These are phyloP conservation scores for Ciconia stormi DNA, from an alignment of 2,113 vertebrate genomes.

Conservation along the genomic window DNA sequence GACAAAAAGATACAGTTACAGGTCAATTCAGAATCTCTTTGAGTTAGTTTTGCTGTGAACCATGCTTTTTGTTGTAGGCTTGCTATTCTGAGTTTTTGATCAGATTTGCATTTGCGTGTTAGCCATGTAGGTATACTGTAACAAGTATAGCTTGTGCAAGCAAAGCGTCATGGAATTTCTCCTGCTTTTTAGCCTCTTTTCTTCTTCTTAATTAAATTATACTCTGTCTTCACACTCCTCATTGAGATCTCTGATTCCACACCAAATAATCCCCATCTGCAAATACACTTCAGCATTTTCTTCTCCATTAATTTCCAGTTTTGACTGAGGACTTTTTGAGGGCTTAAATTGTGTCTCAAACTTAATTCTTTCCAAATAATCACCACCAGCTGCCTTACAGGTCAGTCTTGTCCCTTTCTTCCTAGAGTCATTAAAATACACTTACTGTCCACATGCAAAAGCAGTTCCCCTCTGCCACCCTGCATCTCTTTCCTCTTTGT, in stretches of 20 bases:
- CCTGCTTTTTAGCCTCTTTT: not conserved
- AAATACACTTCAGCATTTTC: not conserved
- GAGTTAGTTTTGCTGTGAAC: not conserved
- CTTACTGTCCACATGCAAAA: not conserved
- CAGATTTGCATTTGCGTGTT: not conserved
- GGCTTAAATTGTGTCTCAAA: not conserved
- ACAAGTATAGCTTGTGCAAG: not conserved
- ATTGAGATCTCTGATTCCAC: not conserved
- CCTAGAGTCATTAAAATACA: not conserved
- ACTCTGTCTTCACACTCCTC: not conserved
- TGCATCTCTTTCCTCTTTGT: not conserved
- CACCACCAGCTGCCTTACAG: not conserved
- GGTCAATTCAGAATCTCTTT: not conserved
- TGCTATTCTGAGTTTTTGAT: not conserved
- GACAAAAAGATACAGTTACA: not conserved
- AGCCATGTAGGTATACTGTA: not conserved
- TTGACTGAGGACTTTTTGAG: not conserved
- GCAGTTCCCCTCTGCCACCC: not conserved
- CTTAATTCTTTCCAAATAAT: not conserved
- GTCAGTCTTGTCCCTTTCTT: not conserved
- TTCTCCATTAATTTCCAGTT: not conserved
- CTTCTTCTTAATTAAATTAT: not conserved
- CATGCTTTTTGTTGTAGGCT: fast-evolving
- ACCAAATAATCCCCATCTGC: not conserved
- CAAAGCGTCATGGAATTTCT: not conserved